Conservation (phyloP, 35 echinoderm and acorn worm species). For the Stichopus chloronotus region DNA sequence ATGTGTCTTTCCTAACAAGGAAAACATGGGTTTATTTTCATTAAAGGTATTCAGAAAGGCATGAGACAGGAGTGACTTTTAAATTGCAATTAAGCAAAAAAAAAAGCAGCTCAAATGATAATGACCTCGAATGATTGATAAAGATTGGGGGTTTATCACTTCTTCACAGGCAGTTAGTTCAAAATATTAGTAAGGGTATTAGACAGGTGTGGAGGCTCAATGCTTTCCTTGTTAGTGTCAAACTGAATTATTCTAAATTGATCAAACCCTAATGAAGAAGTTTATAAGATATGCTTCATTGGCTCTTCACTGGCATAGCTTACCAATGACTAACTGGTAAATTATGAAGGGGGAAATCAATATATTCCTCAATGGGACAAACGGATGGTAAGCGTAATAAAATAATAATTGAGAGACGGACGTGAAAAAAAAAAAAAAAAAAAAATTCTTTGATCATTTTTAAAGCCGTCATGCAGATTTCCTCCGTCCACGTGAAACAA, state of each 20-base stretch:
- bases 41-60: neutral
- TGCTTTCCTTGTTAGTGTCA: neutral
- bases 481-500: neutral
- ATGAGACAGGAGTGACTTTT: neutral
- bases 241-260: constrained; percentile 9
- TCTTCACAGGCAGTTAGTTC: neutral
- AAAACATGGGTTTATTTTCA: neutral
- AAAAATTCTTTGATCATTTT: neutral
- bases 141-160: neutral
- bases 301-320: neutral
- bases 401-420: neutral
- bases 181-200: too few species aligned
- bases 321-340: neutral
- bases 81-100: neutral
- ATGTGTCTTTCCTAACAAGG: too few species aligned
- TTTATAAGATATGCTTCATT: neutral
- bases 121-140: neutral
- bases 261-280: neutral
- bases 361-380: too few species aligned
- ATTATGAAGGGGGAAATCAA: neutral
- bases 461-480: neutral
- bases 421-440: neutral
- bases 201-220: too few species aligned
- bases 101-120: neutral
- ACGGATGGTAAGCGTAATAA: neutral